These are phyloP conservation scores for Delphinus delphis DNA, from an alignment of 2,113 vertebrate genomes.

Conservation along the genomic window DNA sequence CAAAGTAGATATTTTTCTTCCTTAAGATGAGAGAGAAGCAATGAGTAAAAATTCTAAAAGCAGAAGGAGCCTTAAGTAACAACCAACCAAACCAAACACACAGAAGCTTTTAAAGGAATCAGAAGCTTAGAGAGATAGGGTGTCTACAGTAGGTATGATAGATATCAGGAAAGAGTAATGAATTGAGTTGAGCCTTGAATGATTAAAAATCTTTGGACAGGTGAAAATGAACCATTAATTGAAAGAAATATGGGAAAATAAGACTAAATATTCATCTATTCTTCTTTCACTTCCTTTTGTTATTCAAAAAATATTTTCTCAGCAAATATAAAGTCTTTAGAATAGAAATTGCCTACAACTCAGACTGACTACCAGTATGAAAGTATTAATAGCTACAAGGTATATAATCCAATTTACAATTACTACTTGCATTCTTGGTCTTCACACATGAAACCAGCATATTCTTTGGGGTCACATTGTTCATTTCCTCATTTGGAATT, in stretches of 20 bases:
- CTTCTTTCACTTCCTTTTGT: background rate
- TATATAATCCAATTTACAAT: slow-evolving; percentile 32
- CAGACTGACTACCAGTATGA: background rate
- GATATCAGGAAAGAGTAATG: background rate
- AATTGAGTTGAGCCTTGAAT: background rate
- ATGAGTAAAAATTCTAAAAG: background rate
- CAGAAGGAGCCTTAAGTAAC: background rate
- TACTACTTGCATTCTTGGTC: background rate
- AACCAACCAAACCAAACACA: background rate
- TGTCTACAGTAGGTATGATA: background rate
- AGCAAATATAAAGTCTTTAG: background rate
- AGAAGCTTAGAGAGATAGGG: background rate
- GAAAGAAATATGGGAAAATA: background rate
- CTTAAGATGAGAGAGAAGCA: background rate
- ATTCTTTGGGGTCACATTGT: slow-evolving; percentile 45
- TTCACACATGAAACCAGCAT: slow-evolving; percentile 20
- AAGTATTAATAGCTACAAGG: slow-evolving; percentile 7
- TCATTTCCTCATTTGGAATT: slow-evolving; percentile 59
- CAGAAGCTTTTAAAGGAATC: background rate
- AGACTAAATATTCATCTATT: slow-evolving; percentile 5
- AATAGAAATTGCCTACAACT: slow-evolving; percentile 38
- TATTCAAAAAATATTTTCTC: slow-evolving; percentile 42
- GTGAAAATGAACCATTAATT: background rate
- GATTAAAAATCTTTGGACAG: background rate
- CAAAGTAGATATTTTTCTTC: background rate